These are phyloP conservation scores for Drosophila diplacantha DNA, from an alignment of 2,888 invertebrate genomes.

Conservation along the genomic window DNA sequence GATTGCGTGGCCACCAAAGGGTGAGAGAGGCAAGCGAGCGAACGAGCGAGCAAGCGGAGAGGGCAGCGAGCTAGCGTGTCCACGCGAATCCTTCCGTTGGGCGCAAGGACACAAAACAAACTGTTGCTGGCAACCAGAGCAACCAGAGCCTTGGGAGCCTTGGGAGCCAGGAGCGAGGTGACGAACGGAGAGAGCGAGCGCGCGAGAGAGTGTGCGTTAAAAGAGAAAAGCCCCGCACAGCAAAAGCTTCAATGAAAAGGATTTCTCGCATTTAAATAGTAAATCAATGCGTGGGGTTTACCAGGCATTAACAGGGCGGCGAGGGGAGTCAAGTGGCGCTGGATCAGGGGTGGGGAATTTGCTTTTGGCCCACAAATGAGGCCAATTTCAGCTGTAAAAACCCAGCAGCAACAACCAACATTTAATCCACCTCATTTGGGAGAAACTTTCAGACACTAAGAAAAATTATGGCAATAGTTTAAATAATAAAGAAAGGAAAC, in stretches of 20 bases:
- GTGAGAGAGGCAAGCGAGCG: constrained; percentile 2
- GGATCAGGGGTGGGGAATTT: background rate
- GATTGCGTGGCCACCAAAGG: constrained; percentile 10
- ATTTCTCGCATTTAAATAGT: constrained; percentile 57
- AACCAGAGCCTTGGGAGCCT: too few relatives aligned
- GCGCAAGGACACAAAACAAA: constrained; percentile 66
- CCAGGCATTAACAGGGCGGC: background rate
- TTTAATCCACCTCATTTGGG: constrained; percentile 15
- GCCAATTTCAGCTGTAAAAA: constrained; percentile 31
- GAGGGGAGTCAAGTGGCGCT: background rate
- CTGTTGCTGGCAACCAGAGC: constrained; percentile 61
- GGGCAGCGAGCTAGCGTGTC: constrained; percentile 19
- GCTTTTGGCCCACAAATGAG: constrained; percentile 30
- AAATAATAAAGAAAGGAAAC: background rate
- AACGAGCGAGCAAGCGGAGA: constrained; percentile 12
- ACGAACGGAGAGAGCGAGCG: constrained; percentile 8
- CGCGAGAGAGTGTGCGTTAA: constrained; percentile 13
- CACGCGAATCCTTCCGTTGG: constrained; percentile 51
- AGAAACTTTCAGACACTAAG: background rate
- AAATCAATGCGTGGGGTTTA: constrained; percentile 54
- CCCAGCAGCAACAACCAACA: constrained; percentile 6
- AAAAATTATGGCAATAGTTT: background rate
- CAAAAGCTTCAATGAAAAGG: constrained; percentile 58
- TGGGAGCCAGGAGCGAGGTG: constrained; percentile 14
- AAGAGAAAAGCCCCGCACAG: constrained; percentile 28